phyloP scores from a whole-genome alignment of 2,888 invertebrate genomes.

The Oligia fasciuncula region DNA sequence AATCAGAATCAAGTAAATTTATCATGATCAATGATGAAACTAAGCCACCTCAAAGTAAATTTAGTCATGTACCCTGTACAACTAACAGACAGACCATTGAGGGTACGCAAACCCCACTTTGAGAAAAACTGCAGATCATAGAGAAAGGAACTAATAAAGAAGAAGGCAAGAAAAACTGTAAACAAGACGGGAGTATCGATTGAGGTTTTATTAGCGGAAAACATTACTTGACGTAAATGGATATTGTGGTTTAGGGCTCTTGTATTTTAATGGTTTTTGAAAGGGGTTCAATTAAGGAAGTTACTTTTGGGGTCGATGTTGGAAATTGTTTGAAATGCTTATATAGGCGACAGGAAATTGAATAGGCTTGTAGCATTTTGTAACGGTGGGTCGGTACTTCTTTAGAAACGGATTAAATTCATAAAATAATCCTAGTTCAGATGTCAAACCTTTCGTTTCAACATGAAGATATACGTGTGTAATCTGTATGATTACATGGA shows the following conservation, averaged over 20 bases:
- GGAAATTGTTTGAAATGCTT: slow-evolving; percentile 6
- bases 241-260: slow-evolving; percentile 27
- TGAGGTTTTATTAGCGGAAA: slow-evolving; percentile 34
- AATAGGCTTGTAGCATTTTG: background rate
- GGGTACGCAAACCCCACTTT: background rate
- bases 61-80: background rate
- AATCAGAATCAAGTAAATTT: background rate
- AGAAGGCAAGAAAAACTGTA: background rate
- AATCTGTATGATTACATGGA: background rate
- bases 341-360: background rate
- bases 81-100: background rate
- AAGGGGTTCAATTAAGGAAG: slow-evolving; percentile 40
- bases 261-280: slow-evolving; percentile 32
- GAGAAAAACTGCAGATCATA: slow-evolving; percentile 16
- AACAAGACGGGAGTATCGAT: slow-evolving; percentile 35
- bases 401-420: background rate
- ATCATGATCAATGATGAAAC: background rate
- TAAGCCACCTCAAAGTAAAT: background rate
- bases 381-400: background rate
- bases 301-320: slow-evolving; percentile 10
- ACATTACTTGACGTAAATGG: slow-evolving; percentile 48
- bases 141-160: slow-evolving; percentile 49
- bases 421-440: background rate
- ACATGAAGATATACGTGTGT: background rate
- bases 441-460: background rate